These are phyloP conservation scores for Eudasyphora cyanicolor DNA, from an alignment of 2,888 invertebrate species.

Conservation along the genomic window DNA sequence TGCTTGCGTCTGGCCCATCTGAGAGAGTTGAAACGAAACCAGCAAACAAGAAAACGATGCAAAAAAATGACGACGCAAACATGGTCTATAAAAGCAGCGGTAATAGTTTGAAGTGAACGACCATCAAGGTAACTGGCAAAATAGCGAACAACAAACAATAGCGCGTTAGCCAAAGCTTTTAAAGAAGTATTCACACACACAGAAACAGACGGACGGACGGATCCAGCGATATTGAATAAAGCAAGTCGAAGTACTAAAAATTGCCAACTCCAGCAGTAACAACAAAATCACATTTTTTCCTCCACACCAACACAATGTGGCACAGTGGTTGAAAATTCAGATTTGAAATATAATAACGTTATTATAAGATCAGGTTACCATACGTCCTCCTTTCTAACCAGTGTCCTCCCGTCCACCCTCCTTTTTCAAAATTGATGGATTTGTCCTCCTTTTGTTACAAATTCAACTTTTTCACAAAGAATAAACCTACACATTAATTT, in stretches of 20 bases:
- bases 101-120: constrained; percentile 64
- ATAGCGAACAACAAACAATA: constrained; percentile 40
- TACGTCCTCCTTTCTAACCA: too few species aligned
- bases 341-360: too few species aligned
- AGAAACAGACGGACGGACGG: background rate
- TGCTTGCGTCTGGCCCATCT: too few species aligned
- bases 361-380: too few species aligned
- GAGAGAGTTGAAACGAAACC: constrained; percentile 39
- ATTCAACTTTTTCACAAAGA: too few species aligned
- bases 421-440: too few species aligned
- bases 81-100: constrained; percentile 60
- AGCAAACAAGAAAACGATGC: background rate
- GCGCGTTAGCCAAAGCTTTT: constrained; percentile 42
- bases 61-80: constrained; percentile 10
- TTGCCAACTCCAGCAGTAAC: constrained; percentile 22
- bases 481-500: too few species aligned
- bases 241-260: constrained; percentile 30
- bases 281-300: constrained; percentile 26
- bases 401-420: too few species aligned
- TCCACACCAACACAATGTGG: constrained; percentile 23
- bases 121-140: constrained; percentile 63
- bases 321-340: background rate
- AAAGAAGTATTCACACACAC: constrained; percentile 9
- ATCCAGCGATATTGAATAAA: background rate
- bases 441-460: too few species aligned